Evolutionary conservation across 1,140 invertebrate genomes (phyloP).

Genomic region (Ericerus pela): DNA sequence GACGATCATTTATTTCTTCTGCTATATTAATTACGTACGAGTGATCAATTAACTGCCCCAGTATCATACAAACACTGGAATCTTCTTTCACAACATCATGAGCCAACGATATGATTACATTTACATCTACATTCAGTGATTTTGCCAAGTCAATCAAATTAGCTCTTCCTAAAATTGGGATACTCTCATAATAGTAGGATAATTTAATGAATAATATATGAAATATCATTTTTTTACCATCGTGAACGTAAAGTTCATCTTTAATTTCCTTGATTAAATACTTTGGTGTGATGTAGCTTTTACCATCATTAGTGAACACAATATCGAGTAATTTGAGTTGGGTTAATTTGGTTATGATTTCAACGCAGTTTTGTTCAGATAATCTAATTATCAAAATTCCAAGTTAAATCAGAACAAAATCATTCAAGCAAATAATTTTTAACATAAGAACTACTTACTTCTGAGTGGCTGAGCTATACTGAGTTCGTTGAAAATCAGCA

Average conservation of each 20-base stretch:
- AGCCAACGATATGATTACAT: conserved; percentile 52
- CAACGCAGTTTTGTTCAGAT: conserved; percentile 91
- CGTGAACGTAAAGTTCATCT: conserved; percentile 77
- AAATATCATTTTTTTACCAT: conserved; percentile 37
- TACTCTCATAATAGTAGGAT: too few relatives aligned
- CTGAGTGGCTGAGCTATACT: conserved; percentile 72
- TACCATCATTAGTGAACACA: conserved; percentile 90
- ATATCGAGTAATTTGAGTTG: conserved; percentile 79
- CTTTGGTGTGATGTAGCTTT: conserved; percentile 88
- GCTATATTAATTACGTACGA: conserved; percentile 66
- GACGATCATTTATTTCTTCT: conserved; percentile 84
- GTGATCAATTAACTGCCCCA: conserved; percentile 77
- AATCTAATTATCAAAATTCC: too few relatives aligned
- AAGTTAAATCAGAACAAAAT: too few relatives aligned
- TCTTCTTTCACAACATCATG: conserved; percentile 45
- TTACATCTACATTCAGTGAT: conserved; percentile 75
- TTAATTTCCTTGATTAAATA: conserved; percentile 79
- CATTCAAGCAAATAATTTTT: too few relatives aligned
- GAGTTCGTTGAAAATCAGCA: conserved; percentile 93
- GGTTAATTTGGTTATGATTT: conserved; percentile 81
- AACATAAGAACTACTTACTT: too few relatives aligned
- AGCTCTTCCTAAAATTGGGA: conserved; percentile 44
- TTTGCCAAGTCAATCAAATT: conserved; percentile 79
- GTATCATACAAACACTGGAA: conserved; percentile 44
- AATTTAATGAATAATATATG: too few relatives aligned